These are phyloP conservation scores for Campaea margaritaria DNA, from an alignment of 2,888 invertebrate genomes.

Conservation along the genomic window DNA sequence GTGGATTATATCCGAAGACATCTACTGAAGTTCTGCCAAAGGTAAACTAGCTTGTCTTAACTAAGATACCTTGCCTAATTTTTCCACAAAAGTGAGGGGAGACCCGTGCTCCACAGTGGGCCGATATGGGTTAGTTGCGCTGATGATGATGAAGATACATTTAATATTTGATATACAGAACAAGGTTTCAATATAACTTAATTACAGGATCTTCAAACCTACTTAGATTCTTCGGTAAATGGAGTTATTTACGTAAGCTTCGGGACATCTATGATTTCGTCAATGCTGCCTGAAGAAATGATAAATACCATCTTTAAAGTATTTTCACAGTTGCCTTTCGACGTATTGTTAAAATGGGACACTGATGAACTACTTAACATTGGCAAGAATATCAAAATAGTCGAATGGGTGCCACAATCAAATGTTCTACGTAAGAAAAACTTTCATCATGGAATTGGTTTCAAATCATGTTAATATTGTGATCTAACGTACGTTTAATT, in stretches of 20 bases:
- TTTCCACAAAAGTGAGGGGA: no score
- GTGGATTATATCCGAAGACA: conserved; percentile 39
- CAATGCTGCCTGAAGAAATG: conserved; percentile 52
- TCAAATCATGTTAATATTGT: no score
- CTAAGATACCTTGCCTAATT: no score
- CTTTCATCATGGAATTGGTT: no score
- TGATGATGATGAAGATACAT: no score
- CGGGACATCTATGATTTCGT: conserved; percentile 53
- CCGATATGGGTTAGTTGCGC: no score
- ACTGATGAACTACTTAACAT: conserved; percentile 47
- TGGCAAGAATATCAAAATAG: conserved; percentile 54
- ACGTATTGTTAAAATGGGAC: conserved; percentile 71
- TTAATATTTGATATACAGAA: no score
- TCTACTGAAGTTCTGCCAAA: background rate
- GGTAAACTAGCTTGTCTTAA: background rate
- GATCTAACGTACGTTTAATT: no score
- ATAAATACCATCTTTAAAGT: conserved; percentile 54
- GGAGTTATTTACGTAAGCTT: conserved; percentile 53
- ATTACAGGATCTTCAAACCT: conserved; percentile 21
- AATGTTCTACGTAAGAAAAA: conserved; percentile 29
- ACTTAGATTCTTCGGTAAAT: conserved; percentile 45
- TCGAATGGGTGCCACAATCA: conserved; percentile 68
- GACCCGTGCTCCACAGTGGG: no score
- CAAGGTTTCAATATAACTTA: no score
- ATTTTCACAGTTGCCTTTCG: conserved; percentile 63